Evolutionary conservation across 2,888 invertebrate genomes (phyloP).

Genomic region (Proisotoma minuta): DNA sequence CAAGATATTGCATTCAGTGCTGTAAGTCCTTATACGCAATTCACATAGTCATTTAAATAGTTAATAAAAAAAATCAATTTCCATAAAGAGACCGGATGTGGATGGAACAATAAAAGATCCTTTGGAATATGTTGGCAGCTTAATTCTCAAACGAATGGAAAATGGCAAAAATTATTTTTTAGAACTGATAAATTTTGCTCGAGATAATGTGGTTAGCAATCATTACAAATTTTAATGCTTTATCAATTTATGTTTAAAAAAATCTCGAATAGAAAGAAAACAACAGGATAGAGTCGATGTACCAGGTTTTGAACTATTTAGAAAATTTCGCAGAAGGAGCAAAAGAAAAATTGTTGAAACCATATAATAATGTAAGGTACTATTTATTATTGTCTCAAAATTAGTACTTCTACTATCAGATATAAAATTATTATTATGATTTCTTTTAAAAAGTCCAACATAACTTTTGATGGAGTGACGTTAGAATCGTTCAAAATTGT

Average conservation of each 20-base stretch:
- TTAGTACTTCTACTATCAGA: not conserved
- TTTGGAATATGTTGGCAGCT: not conserved
- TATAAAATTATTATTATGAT: not conserved
- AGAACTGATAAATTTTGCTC: not conserved
- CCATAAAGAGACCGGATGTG: too few relatives aligned
- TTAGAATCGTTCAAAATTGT: not conserved
- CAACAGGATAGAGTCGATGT: not conserved
- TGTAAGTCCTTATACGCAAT: not conserved
- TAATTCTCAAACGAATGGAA: not conserved
- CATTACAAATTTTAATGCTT: not conserved
- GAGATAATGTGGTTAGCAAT: not conserved
- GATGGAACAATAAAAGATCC: too few relatives aligned
- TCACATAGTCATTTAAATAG: not conserved
- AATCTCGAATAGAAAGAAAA: too few relatives aligned
- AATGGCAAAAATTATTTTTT: not conserved
- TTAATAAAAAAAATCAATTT: not conserved
- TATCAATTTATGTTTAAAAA: not conserved
- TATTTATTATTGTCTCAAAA: too few relatives aligned
- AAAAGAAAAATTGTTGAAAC: not conserved
- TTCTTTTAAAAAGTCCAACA: not conserved
- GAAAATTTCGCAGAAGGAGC: not conserved
- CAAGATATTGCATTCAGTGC: not conserved
- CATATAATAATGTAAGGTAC: not conserved
- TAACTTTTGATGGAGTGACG: not conserved
- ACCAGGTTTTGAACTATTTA: not conserved